These are phyloP conservation scores for Anoplopoma fimbria DNA, from an alignment of 2,113 vertebrate species.

Conservation along the genomic window DNA sequence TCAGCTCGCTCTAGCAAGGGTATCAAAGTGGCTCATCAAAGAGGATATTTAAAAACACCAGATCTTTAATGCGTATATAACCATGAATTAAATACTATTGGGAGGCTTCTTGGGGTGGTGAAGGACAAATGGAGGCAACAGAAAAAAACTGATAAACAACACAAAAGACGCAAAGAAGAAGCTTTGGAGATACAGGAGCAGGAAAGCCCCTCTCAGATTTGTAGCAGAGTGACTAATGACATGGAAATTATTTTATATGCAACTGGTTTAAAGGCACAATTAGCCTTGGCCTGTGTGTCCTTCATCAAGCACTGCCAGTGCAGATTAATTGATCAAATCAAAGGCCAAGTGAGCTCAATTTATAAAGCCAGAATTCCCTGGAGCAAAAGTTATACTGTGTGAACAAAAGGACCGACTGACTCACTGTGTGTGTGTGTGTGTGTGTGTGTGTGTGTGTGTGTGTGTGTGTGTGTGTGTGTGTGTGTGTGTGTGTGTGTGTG, in stretches of 20 bases:
- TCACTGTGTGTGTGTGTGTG: conserved; percentile 7
- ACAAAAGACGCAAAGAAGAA: conserved; percentile 26
- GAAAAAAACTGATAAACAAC: conserved; percentile 27
- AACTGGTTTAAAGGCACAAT: conserved; percentile 66
- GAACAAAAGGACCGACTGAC: conserved; percentile 28
- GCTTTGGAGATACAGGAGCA: neutral
- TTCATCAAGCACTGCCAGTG: conserved; percentile 48
- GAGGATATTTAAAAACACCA: conserved; percentile 56
- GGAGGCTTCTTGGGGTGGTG: conserved; percentile 7
- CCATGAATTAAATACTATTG: conserved; percentile 21
- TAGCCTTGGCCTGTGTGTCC: conserved; percentile 54
- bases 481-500: neutral
- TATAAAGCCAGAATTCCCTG: conserved; percentile 47
- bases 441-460: conserved; percentile 14
- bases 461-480: neutral
- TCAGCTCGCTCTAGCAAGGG: conserved; percentile 65
- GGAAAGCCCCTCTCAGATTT: conserved; percentile 26
- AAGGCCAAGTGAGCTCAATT: conserved; percentile 65
- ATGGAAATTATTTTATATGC: conserved; percentile 45
- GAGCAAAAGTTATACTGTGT: conserved; percentile 41
- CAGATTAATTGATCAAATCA: conserved; percentile 74
- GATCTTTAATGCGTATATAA: conserved; percentile 29
- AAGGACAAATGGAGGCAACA: conserved; percentile 39
- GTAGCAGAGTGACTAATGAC: conserved; percentile 45
- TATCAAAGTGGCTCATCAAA: conserved; percentile 72